Evolutionary conservation across 2,113 vertebrate genomes (phyloP).

Genomic region (Lycocorax pyrrhopterus): DNA sequence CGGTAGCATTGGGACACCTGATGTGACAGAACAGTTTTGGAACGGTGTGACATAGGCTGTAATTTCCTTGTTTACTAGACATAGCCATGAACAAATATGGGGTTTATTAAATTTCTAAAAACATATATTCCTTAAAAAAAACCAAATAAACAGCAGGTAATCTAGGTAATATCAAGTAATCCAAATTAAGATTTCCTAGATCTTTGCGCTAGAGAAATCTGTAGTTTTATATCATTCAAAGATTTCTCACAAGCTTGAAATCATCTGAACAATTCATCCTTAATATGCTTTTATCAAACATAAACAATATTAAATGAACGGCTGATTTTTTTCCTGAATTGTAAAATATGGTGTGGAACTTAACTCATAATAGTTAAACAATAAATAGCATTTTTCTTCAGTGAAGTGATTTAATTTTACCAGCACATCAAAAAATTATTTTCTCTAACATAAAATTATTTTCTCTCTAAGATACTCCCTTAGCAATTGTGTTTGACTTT

Average conservation of each 20-base stretch:
- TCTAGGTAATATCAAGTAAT: neutral
- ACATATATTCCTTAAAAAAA: neutral
- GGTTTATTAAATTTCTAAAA: neutral
- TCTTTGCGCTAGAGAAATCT: neutral
- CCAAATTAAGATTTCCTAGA: neutral
- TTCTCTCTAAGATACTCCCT: neutral
- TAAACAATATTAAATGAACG: neutral
- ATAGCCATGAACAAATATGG: neutral
- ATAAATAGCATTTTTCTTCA: neutral
- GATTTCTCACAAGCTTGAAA: neutral
- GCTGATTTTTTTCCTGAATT: neutral
- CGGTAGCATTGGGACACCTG: neutral
- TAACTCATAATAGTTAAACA: neutral
- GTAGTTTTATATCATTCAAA: neutral
- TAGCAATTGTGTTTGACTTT: neutral
- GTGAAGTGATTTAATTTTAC: neutral
- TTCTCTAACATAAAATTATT: neutral
- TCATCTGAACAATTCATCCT: neutral
- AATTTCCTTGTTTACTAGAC: neutral
- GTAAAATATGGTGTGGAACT: neutral
- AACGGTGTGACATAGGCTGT: neutral
- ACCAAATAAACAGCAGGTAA: accelerated
- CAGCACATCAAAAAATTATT: neutral
- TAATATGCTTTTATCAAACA: neutral
- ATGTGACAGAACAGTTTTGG: neutral